These are phyloP conservation scores for Gobionotothen gibberifrons DNA, from an alignment of 2,797 vertebrate genomes.

Conservation along the genomic window DNA sequence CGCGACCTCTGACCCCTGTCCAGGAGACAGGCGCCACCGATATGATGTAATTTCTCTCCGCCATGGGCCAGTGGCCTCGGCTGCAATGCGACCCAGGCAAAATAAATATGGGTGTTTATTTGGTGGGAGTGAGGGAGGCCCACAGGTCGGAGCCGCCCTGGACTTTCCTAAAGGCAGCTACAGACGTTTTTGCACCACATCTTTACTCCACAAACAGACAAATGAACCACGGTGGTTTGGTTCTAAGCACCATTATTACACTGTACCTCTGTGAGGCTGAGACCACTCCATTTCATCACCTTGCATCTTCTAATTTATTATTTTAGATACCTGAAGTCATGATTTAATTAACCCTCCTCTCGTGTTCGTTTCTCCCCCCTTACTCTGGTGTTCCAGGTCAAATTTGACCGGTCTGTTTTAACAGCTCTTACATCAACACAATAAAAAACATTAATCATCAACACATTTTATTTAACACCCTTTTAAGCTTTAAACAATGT, in stretches of 20 bases:
- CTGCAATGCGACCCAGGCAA: conserved; percentile 65
- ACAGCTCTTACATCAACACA: too few relatives aligned
- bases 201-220: conserved; percentile 28
- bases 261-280: not conserved
- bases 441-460: too few relatives aligned
- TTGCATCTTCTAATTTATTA: not conserved
- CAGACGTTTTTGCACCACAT: conserved; percentile 21
- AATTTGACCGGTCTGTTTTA: too few relatives aligned
- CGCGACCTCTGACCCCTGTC: conserved; percentile 72
- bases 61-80: conserved; percentile 59
- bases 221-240: conserved; percentile 23
- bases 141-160: conserved; percentile 20
- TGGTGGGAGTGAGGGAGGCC: conserved; percentile 48
- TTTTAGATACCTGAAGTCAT: not conserved
- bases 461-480: too few relatives aligned
- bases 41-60: conserved; percentile 67
- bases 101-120: conserved; percentile 75
- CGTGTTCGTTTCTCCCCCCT: too few relatives aligned
- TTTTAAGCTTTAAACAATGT: too few relatives aligned
- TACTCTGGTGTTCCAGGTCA: too few relatives aligned
- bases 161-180: conserved; percentile 40
- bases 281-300: not conserved
- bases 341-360: not conserved
- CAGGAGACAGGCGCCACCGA: conserved; percentile 73
- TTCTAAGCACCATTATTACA: not conserved